Evolutionary conservation across 2,113 vertebrate species (phyloP).

Genomic region (Anarhynchus alexandrinus): DNA sequence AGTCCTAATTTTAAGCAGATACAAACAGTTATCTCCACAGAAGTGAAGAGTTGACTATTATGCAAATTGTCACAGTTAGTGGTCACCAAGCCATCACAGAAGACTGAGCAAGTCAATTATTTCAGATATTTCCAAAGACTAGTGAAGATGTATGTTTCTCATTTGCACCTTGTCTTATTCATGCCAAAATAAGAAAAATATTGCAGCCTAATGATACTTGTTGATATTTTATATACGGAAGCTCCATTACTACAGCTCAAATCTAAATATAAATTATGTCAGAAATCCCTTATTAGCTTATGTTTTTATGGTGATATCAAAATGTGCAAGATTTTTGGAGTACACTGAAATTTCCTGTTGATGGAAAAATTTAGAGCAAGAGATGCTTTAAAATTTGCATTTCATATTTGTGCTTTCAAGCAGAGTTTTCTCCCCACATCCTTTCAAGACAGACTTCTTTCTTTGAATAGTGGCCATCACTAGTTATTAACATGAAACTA

Average conservation of each 20-base stretch:
- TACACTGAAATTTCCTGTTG: not conserved
- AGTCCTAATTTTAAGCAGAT: conserved; percentile 85
- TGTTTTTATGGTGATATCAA: not conserved
- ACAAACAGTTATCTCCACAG: conserved; percentile 83
- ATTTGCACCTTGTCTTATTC: conserved; percentile 68
- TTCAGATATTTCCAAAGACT: conserved; percentile 77
- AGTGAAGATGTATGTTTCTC: conserved; percentile 79
- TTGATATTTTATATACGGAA: conserved; percentile 65
- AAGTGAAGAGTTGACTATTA: conserved; percentile 82
- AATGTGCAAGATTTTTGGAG: not conserved
- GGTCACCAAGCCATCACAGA: conserved; percentile 79
- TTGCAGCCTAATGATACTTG: conserved; percentile 73
- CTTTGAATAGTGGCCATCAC: not conserved
- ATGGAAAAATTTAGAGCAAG: not conserved
- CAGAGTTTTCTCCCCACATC: not conserved
- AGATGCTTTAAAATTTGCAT: not conserved
- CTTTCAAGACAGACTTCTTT: not conserved
- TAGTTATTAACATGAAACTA: not conserved
- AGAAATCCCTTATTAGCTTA: conserved; percentile 31
- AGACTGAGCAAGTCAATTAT: conserved; percentile 83
- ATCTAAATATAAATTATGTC: conserved; percentile 42
- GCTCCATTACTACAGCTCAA: conserved; percentile 55
- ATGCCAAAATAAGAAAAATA: conserved; percentile 68
- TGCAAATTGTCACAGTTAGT: conserved; percentile 84
- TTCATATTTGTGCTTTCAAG: not conserved